phyloP scores from a whole-genome alignment of 2,113 vertebrate genomes.

The Elephas maximus region DNA sequence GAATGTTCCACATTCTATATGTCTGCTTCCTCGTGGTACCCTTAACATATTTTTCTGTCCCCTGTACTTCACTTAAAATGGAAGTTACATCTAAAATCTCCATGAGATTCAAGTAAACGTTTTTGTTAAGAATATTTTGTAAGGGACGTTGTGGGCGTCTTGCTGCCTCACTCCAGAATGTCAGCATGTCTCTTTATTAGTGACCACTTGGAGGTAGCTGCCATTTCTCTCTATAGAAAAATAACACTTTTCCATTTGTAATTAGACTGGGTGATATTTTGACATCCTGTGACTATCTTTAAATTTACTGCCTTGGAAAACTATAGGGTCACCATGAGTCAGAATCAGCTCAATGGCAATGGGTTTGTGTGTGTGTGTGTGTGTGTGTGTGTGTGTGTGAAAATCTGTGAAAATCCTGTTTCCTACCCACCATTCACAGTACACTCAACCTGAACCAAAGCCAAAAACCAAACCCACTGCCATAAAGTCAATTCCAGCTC shows the following conservation, averaged over 20 bases:
- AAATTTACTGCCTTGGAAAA: no score
- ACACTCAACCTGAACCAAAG: no score
- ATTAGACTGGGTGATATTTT: neutral
- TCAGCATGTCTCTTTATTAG: no score
- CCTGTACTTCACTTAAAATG: neutral
- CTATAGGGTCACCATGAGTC: no score
- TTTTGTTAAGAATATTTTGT: neutral
- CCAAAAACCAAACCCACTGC: no score
- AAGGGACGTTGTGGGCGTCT: neutral
- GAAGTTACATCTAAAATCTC: neutral
- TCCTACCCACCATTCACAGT: neutral
- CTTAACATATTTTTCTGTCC: neutral
- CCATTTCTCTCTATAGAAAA: neutral
- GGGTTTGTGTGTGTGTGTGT: no score
- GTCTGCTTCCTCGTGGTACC: neutral
- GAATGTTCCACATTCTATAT: neutral
- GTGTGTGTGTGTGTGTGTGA: no score
- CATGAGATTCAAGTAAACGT: neutral
- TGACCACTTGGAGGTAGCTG: neutral
- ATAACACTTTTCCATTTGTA: neutral
- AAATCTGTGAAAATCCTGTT: neutral
- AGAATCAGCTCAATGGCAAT: no score
- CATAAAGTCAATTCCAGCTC: no score
- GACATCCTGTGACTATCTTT: no score
- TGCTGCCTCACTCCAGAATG: neutral